Evolutionary conservation across 2,797 vertebrate genomes (phyloP).

Genomic region (Propithecus deckenii): DNA sequence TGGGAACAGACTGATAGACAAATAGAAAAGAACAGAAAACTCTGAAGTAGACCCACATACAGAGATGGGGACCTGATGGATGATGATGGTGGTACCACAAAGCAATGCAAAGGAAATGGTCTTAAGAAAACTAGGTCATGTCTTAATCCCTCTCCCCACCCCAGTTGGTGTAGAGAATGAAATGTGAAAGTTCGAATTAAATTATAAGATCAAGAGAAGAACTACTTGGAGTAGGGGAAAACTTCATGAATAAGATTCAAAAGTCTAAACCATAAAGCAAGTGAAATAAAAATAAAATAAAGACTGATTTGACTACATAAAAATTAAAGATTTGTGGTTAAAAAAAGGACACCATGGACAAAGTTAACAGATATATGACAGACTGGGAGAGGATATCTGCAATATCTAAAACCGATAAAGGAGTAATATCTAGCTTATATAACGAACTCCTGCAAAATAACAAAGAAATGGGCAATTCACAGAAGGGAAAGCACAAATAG

Average conservation of each 20-base stretch:
- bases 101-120: neutral
- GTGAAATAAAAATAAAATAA: neutral
- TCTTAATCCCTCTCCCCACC: neutral
- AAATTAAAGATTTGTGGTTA: neutral
- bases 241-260: neutral
- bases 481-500: neutral
- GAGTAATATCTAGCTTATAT: neutral
- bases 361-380: neutral
- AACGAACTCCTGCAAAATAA: neutral
- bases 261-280: neutral
- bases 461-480: neutral
- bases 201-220: neutral
- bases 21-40: neutral
- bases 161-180: neutral
- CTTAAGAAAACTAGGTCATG: neutral
- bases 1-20: neutral
- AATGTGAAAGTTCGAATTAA: constrained; percentile 4
- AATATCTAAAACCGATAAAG: neutral
- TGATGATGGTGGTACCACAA: neutral
- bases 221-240: neutral
- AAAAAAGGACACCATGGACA: neutral
- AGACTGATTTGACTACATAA: neutral
- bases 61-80: neutral
- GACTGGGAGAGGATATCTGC: neutral
- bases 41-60: neutral